Conservation (phyloP, 2,888 invertebrate genomes). For the Ormyrus rosae region DNA sequence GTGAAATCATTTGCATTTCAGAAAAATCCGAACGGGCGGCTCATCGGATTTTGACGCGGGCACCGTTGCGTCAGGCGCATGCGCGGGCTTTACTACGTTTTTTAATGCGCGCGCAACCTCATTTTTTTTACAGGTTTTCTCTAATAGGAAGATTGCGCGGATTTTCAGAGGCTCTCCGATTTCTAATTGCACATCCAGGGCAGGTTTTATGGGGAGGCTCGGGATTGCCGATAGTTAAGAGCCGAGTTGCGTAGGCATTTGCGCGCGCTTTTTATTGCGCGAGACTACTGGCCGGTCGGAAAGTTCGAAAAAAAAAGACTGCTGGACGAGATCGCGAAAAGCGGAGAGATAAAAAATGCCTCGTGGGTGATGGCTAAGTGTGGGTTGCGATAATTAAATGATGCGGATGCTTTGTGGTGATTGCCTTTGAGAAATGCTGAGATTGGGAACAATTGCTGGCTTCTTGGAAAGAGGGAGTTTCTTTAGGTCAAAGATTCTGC, state of each 20-base stretch:
- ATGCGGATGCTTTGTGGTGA: conserved; percentile 1
- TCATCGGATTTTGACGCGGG: too few relatives aligned
- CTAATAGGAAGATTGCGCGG: conserved; percentile 28
- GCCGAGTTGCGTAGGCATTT: conserved; percentile 4
- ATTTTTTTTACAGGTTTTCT: conserved; percentile 16
- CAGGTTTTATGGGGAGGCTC: conserved; percentile 18
- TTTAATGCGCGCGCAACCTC: neutral
- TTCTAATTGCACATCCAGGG: conserved; percentile 47
- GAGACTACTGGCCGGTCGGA: neutral
- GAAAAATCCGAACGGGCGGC: too few relatives aligned
- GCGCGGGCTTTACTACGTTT: too few relatives aligned
- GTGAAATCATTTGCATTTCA: too few relatives aligned
- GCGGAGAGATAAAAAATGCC: conserved; percentile 15
- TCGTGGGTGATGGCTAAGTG: conserved; percentile 24
- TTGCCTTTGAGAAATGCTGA: conserved; percentile 1
- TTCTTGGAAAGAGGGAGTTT: too few relatives aligned
- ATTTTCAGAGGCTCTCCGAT: conserved; percentile 27
- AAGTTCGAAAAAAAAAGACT: neutral
- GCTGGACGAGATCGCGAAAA: neutral
- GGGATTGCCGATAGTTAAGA: conserved; percentile 8
- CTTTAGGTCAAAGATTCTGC: too few relatives aligned
- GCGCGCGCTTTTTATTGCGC: neutral
- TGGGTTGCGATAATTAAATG: neutral
- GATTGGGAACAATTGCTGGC: neutral
- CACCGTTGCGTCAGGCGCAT: too few relatives aligned